Base-by-base conservation (phyloP, 2,797 vertebrate species). In the Parambassis ranga region DNA sequence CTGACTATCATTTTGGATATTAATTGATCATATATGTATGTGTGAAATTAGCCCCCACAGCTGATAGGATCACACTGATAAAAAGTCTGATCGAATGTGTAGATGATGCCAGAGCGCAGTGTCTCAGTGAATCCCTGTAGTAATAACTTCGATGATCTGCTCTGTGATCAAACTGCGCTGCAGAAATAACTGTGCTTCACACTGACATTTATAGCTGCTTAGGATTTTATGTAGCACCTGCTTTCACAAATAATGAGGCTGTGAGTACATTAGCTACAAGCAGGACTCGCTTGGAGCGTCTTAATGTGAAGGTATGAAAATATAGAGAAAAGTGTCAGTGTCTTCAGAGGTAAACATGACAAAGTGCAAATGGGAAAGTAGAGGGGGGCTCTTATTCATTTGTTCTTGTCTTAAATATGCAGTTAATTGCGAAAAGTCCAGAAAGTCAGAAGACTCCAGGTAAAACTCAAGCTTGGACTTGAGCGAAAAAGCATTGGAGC, bases 101-200 rank as follows among this genome's bases (percentile, higher is more conserved):
- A 33, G 51, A 66, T 38, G 49, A 82, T 62, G 47, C 50, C 64
- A 7, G 42, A 23, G 57, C 33, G 38, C 73, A 41, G 38, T 15
- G 15, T 50, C 50, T 18, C 37, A 28, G 14, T 67, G 49, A 43
- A 42, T 52, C 30, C 57, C 52, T 30, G 23, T 22, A 44, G 55
- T 65, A 33, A 77, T 75, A 68, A 76, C 63, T 66, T 39, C 39
- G 38, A 56, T 46, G 42, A 74, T 79, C 42, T 65, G 59, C 44
- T 53, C 48, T 42, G 52, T 55, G 71, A 75, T 83, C 57, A 79
- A 41, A 71, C 24, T 44, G 28, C 61, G 22, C 59, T 20, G 56
- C 65, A 51, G 41, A 52, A 76, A 59, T 77, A 39, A 78, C 36
- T 72, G 22, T 28, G 14, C 14, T 66, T 65, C 37, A 48, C 26